Evolutionary conservation across 2,888 invertebrate species (phyloP).

Genomic region (Meandrusa payeni): DNA sequence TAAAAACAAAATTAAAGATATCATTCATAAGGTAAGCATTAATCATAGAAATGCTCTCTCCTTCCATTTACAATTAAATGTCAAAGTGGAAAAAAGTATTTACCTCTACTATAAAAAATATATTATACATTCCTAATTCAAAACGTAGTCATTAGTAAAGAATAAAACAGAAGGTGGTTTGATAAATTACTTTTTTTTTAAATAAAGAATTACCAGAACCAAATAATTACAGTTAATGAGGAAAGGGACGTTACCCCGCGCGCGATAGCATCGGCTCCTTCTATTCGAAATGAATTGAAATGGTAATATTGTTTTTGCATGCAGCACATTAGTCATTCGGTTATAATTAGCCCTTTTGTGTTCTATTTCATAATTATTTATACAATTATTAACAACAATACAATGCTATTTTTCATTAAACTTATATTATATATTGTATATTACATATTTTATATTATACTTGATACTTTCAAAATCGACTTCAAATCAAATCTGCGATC

Average conservation of each 20-base stretch:
- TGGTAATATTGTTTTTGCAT: constrained; percentile 53
- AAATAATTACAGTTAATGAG: constrained; percentile 57
- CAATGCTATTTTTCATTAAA: constrained; percentile 1
- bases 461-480: too few relatives aligned
- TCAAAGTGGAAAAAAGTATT: too few relatives aligned
- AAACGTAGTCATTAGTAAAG: constrained; percentile 6
- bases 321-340: constrained; percentile 44
- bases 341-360: constrained; percentile 28
- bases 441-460: too few relatives aligned
- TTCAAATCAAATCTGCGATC: too few relatives aligned
- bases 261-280: constrained; percentile 51
- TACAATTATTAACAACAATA: constrained; percentile 12
- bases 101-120: too few relatives aligned
- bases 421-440: too few relatives aligned
- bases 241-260: constrained; percentile 47
- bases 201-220: constrained; percentile 35
- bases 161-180: constrained; percentile 16
- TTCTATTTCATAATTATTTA: constrained; percentile 17
- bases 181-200: constrained; percentile 21
- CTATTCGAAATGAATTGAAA: constrained; percentile 57
- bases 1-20: too few relatives aligned
- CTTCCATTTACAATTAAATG: too few relatives aligned
- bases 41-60: too few relatives aligned
- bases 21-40: too few relatives aligned
- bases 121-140: constrained; percentile 16